Percentiles rank a stretch among this genome's conserved stretches.
phyloP scores from a whole-genome alignment of 2,113 vertebrate genomes.

The Galeopterus variegatus region DNA sequence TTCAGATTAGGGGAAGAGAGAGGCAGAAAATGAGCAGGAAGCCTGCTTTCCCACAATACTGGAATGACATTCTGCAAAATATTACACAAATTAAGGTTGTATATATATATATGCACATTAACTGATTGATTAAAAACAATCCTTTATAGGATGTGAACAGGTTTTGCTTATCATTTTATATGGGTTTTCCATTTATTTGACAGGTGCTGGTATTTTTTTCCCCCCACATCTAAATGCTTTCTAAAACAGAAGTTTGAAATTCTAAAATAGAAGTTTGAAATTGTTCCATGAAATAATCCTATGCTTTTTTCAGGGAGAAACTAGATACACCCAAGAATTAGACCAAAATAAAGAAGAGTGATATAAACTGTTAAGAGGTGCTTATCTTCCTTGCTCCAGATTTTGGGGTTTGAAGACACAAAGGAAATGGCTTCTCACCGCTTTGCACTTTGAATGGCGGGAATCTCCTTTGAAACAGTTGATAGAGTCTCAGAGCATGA shows the following conservation, averaged over 20 bases:
- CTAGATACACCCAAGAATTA: not conserved
- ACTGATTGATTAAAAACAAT: not conserved
- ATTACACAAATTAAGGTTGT: not conserved
- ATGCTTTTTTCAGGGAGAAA: not conserved
- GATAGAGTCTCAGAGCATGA: not conserved
- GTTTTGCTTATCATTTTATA: not conserved
- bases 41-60: not conserved
- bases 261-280: conserved; percentile 41
- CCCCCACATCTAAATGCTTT: not conserved
- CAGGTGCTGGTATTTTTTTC: not conserved
- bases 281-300: conserved; percentile 22
- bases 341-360: not conserved
- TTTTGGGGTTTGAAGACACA: conserved; percentile 15
- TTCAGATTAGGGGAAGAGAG: not conserved
- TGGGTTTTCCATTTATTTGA: conserved; percentile 50
- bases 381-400: not conserved
- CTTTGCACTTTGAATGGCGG: not conserved
- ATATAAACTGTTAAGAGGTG: not conserved
- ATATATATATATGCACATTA: not conserved
- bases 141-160: not conserved
- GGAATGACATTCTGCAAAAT: not conserved
- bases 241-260: not conserved
- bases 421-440: not conserved
- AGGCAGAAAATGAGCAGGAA: not conserved
- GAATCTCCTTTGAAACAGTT: not conserved